Percentiles rank a stretch among this genome's conserved stretches.
Conservation (phyloP, 2,888 invertebrate species). For the Cataglyphis cursor region DNA sequence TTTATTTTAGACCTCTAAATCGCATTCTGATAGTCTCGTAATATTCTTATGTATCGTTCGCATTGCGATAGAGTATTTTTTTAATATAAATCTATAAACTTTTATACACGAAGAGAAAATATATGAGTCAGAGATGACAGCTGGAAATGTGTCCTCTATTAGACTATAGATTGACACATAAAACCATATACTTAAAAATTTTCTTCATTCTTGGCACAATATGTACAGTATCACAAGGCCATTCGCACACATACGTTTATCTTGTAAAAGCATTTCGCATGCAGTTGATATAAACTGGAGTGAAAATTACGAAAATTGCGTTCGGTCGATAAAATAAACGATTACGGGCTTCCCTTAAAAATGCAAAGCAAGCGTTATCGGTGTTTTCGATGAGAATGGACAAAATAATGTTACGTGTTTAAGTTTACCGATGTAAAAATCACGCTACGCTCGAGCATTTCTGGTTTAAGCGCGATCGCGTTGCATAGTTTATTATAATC, state of each 20-base stretch:
- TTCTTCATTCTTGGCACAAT: background rate
- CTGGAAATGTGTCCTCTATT: background rate
- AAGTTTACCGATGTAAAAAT: background rate
- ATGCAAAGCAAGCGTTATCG: background rate
- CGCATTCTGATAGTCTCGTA: background rate
- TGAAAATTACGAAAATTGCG: background rate
- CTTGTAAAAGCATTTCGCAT: background rate
- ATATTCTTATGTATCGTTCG: background rate
- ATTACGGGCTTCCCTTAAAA: background rate
- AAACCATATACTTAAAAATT: background rate
- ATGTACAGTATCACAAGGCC: background rate
- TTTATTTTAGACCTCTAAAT: background rate
- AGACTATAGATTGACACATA: background rate
- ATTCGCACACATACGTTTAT: background rate
- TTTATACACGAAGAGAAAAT: background rate
- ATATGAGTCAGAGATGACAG: background rate
- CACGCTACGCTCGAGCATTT: constrained; percentile 6
- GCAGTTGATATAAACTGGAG: background rate
- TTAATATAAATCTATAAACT: background rate
- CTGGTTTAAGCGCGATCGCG: background rate
- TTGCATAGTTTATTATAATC: constrained; percentile 24
- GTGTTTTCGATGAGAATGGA: background rate
- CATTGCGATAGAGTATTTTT: background rate
- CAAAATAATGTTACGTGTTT: constrained; percentile 12
- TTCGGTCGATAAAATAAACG: background rate